Conservation (phyloP, 2,888 invertebrate genomes). For the Torymus aiolomorphi region DNA sequence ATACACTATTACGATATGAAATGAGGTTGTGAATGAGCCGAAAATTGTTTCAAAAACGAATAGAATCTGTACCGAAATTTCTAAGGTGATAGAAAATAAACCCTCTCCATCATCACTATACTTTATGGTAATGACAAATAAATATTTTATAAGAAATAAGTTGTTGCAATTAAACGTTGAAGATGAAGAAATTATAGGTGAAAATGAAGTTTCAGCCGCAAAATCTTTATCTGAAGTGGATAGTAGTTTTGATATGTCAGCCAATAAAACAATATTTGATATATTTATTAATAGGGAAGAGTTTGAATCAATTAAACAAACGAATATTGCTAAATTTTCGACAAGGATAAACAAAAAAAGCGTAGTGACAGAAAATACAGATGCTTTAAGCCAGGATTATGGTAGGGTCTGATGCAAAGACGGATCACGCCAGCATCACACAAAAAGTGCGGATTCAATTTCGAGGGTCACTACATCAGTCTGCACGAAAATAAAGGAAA, state of each 20-base stretch:
- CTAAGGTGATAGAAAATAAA: background rate
- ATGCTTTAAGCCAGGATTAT: background rate
- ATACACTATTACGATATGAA: background rate
- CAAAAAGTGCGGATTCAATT: background rate
- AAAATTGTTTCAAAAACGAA: background rate
- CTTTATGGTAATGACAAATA: background rate
- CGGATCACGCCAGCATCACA: background rate
- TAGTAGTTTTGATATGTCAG: too few species aligned
- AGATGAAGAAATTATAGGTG: background rate
- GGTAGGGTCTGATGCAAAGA: background rate
- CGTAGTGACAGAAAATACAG: background rate
- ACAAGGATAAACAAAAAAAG: too few species aligned
- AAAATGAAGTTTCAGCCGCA: background rate
- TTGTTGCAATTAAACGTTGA: too few species aligned
- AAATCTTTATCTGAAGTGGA: background rate
- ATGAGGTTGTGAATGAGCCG: background rate
- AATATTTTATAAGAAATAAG: background rate
- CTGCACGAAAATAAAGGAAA: background rate
- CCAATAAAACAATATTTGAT: too few species aligned
- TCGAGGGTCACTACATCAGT: conserved; percentile 2
- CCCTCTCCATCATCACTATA: background rate
- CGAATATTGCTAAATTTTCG: too few species aligned
- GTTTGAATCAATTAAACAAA: background rate
- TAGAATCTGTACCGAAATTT: background rate
- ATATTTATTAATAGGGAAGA: background rate